Evolutionary conservation across 2,888 invertebrate genomes (phyloP).

Genomic region (Lasioglossum malachurum): DNA sequence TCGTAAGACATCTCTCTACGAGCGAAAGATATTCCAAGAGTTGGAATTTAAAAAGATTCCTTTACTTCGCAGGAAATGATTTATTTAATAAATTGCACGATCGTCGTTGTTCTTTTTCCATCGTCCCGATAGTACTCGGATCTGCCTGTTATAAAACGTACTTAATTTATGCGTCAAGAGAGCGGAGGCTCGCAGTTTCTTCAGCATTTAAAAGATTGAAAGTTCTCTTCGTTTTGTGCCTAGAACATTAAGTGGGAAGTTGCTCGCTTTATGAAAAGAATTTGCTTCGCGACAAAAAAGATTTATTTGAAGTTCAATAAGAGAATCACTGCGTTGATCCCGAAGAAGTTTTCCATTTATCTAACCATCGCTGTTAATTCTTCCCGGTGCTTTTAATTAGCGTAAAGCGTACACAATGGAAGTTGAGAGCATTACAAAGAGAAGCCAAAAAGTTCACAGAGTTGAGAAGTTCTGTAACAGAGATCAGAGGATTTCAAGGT

Average conservation of each 20-base stretch:
- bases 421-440: background rate
- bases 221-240: background rate
- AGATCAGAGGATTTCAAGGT: background rate
- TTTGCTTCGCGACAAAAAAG: background rate
- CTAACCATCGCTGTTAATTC: background rate
- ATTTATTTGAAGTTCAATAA: background rate
- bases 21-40: too few relatives aligned
- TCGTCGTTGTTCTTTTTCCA: background rate
- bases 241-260: background rate
- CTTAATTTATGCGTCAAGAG: slow-evolving; percentile 8
- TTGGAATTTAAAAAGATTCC: background rate
- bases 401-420: background rate
- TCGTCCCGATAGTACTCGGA: background rate
- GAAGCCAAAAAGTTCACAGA: background rate
- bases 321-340: background rate
- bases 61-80: background rate
- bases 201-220: background rate
- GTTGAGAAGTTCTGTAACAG: background rate
- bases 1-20: background rate
- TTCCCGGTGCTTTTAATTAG: background rate
- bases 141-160: background rate
- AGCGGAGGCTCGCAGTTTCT: background rate
- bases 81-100: background rate
- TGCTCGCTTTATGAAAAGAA: background rate
- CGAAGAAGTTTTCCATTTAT: background rate